Conservation (phyloP, 2,888 invertebrate species). For the Ichneumoninae sp. region DNA sequence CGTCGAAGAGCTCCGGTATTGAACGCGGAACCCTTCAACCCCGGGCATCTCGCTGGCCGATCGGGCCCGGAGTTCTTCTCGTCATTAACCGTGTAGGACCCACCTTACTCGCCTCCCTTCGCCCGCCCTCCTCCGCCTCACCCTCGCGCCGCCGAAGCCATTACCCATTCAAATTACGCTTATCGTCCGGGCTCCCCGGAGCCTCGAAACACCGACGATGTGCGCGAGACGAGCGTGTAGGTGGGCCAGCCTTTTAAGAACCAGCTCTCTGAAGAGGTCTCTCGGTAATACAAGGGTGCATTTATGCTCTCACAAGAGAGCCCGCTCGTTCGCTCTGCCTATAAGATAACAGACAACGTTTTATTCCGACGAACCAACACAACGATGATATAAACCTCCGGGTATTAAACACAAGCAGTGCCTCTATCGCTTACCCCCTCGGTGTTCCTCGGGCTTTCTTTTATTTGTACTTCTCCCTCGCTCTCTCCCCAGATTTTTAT, state of each 20-base stretch:
- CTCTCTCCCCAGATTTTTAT: conserved; percentile 53
- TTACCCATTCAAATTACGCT: conserved; percentile 81
- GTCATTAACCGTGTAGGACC: conserved; percentile 64
- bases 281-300: conserved; percentile 68
- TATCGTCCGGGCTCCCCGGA: conserved; percentile 73
- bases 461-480: conserved; percentile 42
- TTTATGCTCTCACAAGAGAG: conserved; percentile 67
- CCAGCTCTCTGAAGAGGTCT: conserved; percentile 60
- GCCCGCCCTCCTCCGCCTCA: conserved; percentile 23
- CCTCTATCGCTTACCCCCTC: conserved; percentile 55
- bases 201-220: conserved; percentile 39
- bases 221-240: conserved; percentile 54
- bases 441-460: conserved; percentile 34
- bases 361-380: conserved; percentile 51
- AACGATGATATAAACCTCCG: conserved; percentile 52
- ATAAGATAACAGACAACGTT: conserved; percentile 62
- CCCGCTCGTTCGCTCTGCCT: conserved; percentile 43
- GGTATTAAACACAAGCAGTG: conserved; percentile 51
- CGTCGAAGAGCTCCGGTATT: conserved; percentile 38
- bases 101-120: conserved; percentile 42
- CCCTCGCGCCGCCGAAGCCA: conserved; percentile 73
- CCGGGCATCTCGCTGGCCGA: conserved; percentile 57
- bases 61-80: conserved; percentile 51
- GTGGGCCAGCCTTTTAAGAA: conserved; percentile 74
- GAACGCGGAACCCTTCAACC: conserved; percentile 61